A percentile compares a stretch with the other conserved stretches of the same genome.
Conservation (phyloP, 2,113 vertebrate genomes). For the Tor tambroides region DNA sequence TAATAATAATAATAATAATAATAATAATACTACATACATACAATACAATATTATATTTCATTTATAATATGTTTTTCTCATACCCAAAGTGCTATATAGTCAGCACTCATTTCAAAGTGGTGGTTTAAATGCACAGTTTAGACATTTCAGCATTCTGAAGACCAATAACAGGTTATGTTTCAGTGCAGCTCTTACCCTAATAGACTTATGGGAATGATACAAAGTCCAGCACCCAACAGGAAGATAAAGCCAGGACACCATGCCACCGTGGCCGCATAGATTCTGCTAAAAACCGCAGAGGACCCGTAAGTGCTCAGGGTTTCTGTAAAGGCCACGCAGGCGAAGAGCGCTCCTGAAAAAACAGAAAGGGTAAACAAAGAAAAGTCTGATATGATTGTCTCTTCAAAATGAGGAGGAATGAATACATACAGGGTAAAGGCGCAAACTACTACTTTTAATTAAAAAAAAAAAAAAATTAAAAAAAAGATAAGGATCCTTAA, state of each 20-base stretch:
- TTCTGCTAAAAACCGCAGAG: conserved; percentile 76
- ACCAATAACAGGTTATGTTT: conserved; percentile 1
- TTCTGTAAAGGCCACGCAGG: conserved; percentile 87
- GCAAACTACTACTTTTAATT: too few relatives aligned
- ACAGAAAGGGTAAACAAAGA: conserved; percentile 2
- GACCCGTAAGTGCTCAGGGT: conserved; percentile 75
- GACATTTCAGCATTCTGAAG: not conserved
- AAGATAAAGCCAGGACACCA: conserved; percentile 90
- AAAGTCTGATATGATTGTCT: not conserved
- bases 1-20: not conserved
- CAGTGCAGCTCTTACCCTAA: conserved; percentile 79
- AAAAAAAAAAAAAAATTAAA: too few relatives aligned
- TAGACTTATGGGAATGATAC: conserved; percentile 78
- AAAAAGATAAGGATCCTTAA: not conserved
- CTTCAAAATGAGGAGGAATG: not conserved
- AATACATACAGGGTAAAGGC: too few relatives aligned
- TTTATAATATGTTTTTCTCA: not conserved
- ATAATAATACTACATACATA: not conserved
- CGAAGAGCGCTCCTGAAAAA: conserved; percentile 88
- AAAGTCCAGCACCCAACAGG: conserved; percentile 82
- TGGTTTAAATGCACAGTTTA: not conserved
- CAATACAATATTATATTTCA: not conserved
- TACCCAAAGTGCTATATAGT: not conserved
- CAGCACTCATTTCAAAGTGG: not conserved
- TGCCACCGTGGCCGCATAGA: conserved; percentile 87